Conservation (phyloP, 2,113 vertebrate genomes). For the Siniperca chuatsi region DNA sequence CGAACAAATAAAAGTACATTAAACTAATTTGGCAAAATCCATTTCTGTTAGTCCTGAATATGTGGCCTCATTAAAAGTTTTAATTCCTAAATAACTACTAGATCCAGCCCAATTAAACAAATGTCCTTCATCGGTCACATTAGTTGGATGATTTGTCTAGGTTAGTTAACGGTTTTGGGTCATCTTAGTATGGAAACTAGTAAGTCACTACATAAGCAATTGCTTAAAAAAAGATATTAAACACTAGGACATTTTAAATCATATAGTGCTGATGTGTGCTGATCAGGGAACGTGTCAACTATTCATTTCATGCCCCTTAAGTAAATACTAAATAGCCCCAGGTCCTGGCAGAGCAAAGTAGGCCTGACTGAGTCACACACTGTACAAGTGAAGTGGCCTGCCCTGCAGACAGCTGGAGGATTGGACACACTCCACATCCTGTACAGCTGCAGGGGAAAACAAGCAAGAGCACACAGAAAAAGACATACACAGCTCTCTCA, state of each 20-base stretch:
- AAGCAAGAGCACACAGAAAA: conserved; percentile 34
- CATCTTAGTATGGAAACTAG: neutral
- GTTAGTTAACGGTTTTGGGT: neutral
- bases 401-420: conserved; percentile 64
- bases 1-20: neutral
- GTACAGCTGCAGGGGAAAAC: conserved; percentile 68
- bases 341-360: conserved; percentile 20
- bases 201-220: neutral
- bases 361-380: conserved; percentile 58
- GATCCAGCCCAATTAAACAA: neutral
- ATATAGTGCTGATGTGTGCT: neutral
- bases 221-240: neutral
- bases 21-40: neutral
- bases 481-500: neutral
- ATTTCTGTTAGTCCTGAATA: neutral
- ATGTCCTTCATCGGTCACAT: neutral
- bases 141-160: neutral
- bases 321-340: conserved; percentile 25
- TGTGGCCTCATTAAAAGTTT: neutral
- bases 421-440: conserved; percentile 70
- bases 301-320: conserved; percentile 3
- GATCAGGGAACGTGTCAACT: neutral
- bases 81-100: neutral
- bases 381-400: conserved; percentile 55
- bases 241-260: neutral